These are phyloP conservation scores for Channa maculata DNA, from an alignment of 2,113 vertebrate species.

Conservation along the genomic window DNA sequence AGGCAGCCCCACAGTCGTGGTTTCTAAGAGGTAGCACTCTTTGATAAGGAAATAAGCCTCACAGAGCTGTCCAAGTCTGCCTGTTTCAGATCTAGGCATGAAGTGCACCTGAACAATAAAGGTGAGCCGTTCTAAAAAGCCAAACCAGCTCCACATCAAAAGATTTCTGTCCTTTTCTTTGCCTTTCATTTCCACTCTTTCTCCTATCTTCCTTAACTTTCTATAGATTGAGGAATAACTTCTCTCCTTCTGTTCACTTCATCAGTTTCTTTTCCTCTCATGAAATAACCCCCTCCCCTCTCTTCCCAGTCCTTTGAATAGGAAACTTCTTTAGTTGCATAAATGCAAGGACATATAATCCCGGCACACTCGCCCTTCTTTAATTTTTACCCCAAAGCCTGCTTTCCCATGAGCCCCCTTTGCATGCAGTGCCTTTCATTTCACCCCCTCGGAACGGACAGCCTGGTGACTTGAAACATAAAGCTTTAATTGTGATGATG, in stretches of 20 bases:
- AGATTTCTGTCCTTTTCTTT: conserved; percentile 43
- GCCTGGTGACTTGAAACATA: conserved; percentile 52
- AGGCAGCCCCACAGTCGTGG: conserved; percentile 24
- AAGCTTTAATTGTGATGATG: conserved; percentile 70
- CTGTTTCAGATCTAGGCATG: conserved; percentile 43
- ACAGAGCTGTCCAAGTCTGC: conserved; percentile 57
- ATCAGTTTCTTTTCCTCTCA: conserved; percentile 18
- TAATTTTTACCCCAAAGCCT: conserved; percentile 3
- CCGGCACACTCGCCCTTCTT: conserved; percentile 10
- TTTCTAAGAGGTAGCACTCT: conserved; percentile 46
- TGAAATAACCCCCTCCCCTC: conserved; percentile 26
- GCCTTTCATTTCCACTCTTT: conserved; percentile 40
- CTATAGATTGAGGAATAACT: conserved; percentile 20
- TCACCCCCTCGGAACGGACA: conserved; percentile 65
- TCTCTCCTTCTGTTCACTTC: conserved; percentile 24
- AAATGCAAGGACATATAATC: conserved; percentile 71
- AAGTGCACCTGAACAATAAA: conserved; percentile 54
- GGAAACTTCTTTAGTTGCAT: conserved; percentile 54
- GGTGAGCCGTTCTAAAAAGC: conserved; percentile 27
- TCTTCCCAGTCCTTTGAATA: conserved; percentile 34
- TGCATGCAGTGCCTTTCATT: conserved; percentile 69
- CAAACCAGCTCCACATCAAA: conserved; percentile 53
- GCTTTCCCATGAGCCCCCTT: conserved; percentile 42
- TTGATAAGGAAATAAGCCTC: conserved; percentile 62
- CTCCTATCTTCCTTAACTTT: background rate